A percentile compares a stretch with the other conserved stretches of the same genome.
Evolutionary conservation across 1,140 invertebrate species (phyloP).

Genomic region (Tetraneura akinire): DNA sequence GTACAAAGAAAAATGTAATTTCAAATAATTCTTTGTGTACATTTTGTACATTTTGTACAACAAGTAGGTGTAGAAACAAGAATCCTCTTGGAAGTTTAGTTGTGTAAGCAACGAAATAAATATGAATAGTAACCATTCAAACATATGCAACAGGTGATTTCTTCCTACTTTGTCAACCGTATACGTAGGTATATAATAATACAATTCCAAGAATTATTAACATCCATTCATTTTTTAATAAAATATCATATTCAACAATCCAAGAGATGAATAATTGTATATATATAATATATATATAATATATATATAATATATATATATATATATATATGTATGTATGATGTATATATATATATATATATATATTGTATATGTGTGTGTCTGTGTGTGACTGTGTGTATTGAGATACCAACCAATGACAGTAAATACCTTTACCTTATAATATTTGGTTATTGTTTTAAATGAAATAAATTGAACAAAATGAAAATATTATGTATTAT

Average conservation of each 20-base stretch:
- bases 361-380: too few species aligned
- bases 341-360: too few species aligned
- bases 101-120: neutral
- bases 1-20: neutral
- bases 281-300: too few species aligned
- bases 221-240: slow-evolving; percentile 16
- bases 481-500: too few species aligned
- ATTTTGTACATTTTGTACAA: neutral
- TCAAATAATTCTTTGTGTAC: neutral
- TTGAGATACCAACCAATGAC: neutral
- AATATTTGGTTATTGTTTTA: neutral
- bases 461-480: slow-evolving; percentile 12
- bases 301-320: too few species aligned
- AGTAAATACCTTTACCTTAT: too few species aligned
- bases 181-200: neutral
- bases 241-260: neutral
- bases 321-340: too few species aligned
- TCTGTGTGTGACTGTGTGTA: too few species aligned
- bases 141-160: slow-evolving; percentile 36
- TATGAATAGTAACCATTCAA: neutral
- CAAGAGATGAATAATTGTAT: neutral
- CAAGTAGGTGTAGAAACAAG: neutral
- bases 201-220: slow-evolving; percentile 2
- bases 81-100: neutral
- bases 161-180: neutral